Evolutionary conservation across 2,888 invertebrate species (phyloP), one percentile per base, ranked within the genome.

Genomic region (Tuberolachnus salignus): DNA sequence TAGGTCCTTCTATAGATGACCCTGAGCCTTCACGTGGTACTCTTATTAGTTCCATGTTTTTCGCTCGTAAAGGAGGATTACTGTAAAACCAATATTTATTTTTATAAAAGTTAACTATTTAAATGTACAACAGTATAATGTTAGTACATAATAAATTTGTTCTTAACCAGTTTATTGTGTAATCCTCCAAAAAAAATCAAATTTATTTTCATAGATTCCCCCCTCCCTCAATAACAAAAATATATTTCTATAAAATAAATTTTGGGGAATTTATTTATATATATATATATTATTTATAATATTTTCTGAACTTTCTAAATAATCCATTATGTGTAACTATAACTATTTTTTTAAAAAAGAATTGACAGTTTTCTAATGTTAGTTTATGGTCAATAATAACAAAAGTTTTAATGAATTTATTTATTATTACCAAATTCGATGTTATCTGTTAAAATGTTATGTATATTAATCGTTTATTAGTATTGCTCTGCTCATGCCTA

Each of bases 21-120:
- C 71, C 81, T 42, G 80, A 82, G 1, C 80, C 82, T 1, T 82
- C 84, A 1, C 88, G 94, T 51, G 94, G 94, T 80, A 92, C 92
- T 63, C 89, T 93, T 82, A 78, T 78, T 92, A 92, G 86, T 90
- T 92, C 80, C 2, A 87, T 93, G 83, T 87, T 94, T 71, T 94
- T 94, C 86, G 94, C 94, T 53, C 88, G 94, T 81, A 94, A 94
- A 84, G 94, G 94, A 71, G 94, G 94, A 73, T 88, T 94, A 83
- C 89, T 94, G 84, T 91, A 90, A 86, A 80, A 19, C 46, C 21
- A 14, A 64, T 34, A 44, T 63, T 42, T 71, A 78, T 21, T 19
- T 21, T 49, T 61, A 8, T n/a, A 57, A 46, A 46, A 16, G 11
- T 42, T 21, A 63, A 42, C n/a, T 3, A 53, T 23, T 42, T 73